Conservation (phyloP, 2,797 vertebrate species). For the Mus caroli region DNA sequence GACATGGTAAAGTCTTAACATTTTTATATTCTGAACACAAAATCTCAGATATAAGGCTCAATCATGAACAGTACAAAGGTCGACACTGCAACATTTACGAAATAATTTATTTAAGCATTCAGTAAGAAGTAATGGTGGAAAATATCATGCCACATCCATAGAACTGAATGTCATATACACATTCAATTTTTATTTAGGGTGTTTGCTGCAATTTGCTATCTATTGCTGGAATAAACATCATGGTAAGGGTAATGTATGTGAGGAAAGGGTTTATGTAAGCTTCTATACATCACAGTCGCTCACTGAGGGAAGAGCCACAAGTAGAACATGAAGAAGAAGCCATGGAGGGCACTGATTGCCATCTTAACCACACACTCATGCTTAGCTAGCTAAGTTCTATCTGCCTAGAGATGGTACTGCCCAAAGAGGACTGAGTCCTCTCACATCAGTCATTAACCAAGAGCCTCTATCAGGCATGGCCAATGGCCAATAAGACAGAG, state of each 20-base stretch:
- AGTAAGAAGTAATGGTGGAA: not conserved
- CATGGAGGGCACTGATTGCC: not conserved
- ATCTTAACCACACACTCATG: not conserved
- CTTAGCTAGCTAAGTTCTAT: not conserved
- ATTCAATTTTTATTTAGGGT: not conserved
- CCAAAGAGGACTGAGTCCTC: not conserved
- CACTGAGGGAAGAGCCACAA: not conserved
- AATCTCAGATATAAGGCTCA: not conserved
- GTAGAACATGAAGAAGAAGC: no score
- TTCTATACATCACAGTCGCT: not conserved
- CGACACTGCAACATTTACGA: not conserved
- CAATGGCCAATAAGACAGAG: not conserved
- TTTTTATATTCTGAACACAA: slow-evolving; percentile 1
- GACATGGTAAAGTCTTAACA: not conserved
- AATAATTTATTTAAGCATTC: slow-evolving; percentile 13
- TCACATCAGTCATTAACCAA: not conserved
- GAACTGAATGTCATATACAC: not conserved
- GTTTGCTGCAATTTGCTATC: not conserved
- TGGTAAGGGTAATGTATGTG: not conserved
- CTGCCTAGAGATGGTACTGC: no score
- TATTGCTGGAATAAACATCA: not conserved
- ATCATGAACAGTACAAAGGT: not conserved
- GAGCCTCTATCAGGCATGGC: not conserved
- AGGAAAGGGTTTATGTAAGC: not conserved
- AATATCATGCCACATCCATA: not conserved